Base-by-base conservation (phyloP, 2,888 invertebrate genomes). In the Folsomia candida region DNA sequence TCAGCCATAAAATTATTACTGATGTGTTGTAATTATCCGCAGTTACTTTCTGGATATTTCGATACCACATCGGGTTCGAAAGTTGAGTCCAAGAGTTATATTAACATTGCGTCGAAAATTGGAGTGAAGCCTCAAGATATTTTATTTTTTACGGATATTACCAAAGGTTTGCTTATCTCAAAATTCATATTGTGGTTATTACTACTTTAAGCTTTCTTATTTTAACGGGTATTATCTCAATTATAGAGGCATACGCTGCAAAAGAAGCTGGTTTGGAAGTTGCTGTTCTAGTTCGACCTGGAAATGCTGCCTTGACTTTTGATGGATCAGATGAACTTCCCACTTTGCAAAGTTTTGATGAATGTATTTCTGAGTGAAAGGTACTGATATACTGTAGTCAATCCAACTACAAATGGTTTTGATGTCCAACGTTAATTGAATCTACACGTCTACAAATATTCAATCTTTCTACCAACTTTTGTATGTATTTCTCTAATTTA, bases 51-150 rank as follows among this genome's bases (percentile, higher is more conserved):
- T 62, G 91, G 89, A 0, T 90, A 93, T 83, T 97, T 94, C 82
- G 97, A 97, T 82, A 94, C 95, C 0, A 87, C 87, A 2, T 87
- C 91, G 70, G 97, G 97, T 0, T 83, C 87, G 29, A 97, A 97
- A 83, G 89, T 89, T 76, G 91, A 93, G 77, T 81, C 86, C 0
- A 83, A 85, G 1, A 96, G 95, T 80, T 97, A 97, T 83, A 85
- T 85, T 67, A 89, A 88, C 60, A 96, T 97, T 73, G 86, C 88
- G 1, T 85, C 88, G 77, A 86, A 89, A 79, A 86, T 95, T 58
- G 86, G 86, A 63, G 85, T 86, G 71, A 84, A 86, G 51, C 83
- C 90, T 20, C 87, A 88, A 9, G 88, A 91, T 73, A 87, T 94
- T 61, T 82, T 96, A 20, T 97, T 95, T 83, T 86, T 97, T 18